These are phyloP conservation scores for Gavia stellata DNA, from an alignment of 2,113 vertebrate genomes.

Conservation along the genomic window DNA sequence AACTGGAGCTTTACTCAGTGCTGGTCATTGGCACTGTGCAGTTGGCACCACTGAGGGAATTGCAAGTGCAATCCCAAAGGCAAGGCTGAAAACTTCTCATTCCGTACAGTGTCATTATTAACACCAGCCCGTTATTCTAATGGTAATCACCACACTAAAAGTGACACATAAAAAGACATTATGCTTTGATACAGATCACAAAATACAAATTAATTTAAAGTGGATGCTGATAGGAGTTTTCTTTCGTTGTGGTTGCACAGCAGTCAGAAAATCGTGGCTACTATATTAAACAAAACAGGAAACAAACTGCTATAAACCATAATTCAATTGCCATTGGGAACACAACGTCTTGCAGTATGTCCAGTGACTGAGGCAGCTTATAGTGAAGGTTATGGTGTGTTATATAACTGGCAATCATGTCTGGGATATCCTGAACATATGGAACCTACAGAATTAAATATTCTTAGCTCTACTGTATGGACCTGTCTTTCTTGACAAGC, in stretches of 20 bases:
- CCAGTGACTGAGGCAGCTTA: not conserved
- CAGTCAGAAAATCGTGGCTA: not conserved
- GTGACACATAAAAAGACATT: not conserved
- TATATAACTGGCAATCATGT: accelerated
- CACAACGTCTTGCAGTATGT: not conserved
- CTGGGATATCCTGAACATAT: not conserved
- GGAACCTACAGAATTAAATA: not conserved
- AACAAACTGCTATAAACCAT: not conserved
- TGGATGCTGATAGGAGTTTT: not conserved
- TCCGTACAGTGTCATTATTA: not conserved
- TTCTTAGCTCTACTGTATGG: not conserved
- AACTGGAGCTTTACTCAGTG: not conserved
- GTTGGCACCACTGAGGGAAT: not conserved
- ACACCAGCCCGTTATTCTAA: not conserved
- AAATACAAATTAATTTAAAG: not conserved
- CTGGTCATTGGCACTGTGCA: not conserved
- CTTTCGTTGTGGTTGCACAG: not conserved
- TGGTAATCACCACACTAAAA: not conserved
- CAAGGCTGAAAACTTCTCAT: not conserved
- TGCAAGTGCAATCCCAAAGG: not conserved
- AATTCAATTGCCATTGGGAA: not conserved
- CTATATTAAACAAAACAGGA: not conserved
- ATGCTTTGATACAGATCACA: not conserved
- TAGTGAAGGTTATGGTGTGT: not conserved
- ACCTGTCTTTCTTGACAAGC: not conserved